Evolutionary conservation across 2,888 invertebrate species (phyloP), one percentile per base, ranked within the genome.

Genomic region (Agrotis exclamationis): DNA sequence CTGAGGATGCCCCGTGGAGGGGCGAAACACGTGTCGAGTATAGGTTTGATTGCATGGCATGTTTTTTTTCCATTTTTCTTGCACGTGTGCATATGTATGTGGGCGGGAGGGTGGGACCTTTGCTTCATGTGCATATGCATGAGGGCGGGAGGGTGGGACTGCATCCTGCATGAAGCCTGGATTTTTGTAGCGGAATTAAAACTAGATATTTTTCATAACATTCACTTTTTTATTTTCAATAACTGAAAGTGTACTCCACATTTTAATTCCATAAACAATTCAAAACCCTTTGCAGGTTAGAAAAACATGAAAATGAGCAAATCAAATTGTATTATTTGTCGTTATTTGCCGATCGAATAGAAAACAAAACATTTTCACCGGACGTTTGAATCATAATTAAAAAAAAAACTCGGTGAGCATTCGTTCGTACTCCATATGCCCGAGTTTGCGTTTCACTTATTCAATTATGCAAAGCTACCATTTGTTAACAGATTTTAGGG

Each of bases 401-500:
- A 87, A 89, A 87, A 82, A 83, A 77, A 84, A n/a, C 9, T n/a
- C 22, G 83, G 82, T 85, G 86, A 83, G 71, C 71, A 69, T 82
- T 85, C 85, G 22, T 70, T 87, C 84, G 86, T 82, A 80, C 87
- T 89, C 90, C 93, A 92, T 93, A 93, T 92, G 94, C 86, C 88
- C 71, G 88, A 87, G 90, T 92, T 93, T 90, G 88, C 91, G 88
- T 91, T 89, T 82, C 85, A 90, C 90, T 90, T 91, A 93, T 94
- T 94, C 90, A 95, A 94, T 95, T 95, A 96, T 95, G 95, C 93
- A 95, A 94, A 95, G 93, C 95, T 86, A 89, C 94, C 94, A 96
- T 95, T 95, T 94, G 95, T 95, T 96, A 95, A 93, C 96, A 95
- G 95, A 95, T 95, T 95, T 94, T 90, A 90, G 93, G 90, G 93